A percentile compares a stretch with the other conserved stretches of the same genome.
Conservation (phyloP, 1,140 invertebrate genomes). For the Cydia splendana region DNA sequence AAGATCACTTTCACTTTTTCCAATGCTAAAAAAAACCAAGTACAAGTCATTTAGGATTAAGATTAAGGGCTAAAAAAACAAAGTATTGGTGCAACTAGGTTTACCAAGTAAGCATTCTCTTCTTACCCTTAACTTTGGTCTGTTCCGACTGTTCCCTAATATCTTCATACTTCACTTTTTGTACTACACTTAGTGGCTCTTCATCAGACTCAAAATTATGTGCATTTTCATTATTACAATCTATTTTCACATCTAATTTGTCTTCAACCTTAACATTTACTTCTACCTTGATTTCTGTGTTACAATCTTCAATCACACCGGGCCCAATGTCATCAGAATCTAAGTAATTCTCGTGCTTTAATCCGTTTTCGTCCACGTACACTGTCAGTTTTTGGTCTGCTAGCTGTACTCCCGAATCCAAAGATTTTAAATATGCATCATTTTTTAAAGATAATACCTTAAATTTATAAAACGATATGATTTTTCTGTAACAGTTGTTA, state of each 20-base stretch:
- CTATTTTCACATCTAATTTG: constrained; percentile 9
- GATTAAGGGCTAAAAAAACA: too few species aligned
- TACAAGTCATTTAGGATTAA: too few species aligned
- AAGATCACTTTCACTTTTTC: too few species aligned
- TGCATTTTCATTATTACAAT: constrained; percentile 44
- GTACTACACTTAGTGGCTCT: constrained; percentile 62
- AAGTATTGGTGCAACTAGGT: too few species aligned
- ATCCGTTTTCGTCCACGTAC: constrained; percentile 7
- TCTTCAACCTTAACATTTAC: constrained; percentile 33
- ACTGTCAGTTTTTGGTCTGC: not conserved
- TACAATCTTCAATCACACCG: constrained; percentile 35
- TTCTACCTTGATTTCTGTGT: not conserved
- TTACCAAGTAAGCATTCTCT: too few species aligned
- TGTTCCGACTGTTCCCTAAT: constrained; percentile 37
- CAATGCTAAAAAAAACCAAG: too few species aligned
- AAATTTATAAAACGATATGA: constrained; percentile 51
- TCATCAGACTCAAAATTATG: constrained; percentile 53
- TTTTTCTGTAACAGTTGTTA: too few species aligned
- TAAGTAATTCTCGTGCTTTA: constrained; percentile 37
- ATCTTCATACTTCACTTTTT: constrained; percentile 60
- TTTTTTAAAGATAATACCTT: constrained; percentile 56
- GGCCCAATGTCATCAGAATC: constrained; percentile 35
- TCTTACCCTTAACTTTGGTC: constrained; percentile 19
- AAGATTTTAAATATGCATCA: constrained; percentile 51
- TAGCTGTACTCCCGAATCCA: constrained; percentile 6